Evolutionary conservation across 2,113 vertebrate genomes (phyloP).

Genomic region (Hassar affinis): DNA sequence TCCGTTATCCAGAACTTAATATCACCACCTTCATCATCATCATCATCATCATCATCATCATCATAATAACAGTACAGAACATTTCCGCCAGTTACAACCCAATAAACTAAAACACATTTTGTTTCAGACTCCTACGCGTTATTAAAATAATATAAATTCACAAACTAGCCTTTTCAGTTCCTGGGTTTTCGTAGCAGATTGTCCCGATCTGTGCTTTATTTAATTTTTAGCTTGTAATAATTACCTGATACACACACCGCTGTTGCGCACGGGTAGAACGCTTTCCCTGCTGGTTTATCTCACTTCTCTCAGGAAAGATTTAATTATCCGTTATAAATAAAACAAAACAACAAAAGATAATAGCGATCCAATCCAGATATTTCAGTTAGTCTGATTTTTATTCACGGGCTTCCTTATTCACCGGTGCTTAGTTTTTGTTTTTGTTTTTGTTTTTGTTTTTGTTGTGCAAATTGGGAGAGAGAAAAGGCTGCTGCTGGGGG

Average conservation of each 20-base stretch:
- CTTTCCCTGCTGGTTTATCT: background rate
- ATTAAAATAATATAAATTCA: background rate
- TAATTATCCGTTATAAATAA: background rate
- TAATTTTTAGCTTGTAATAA: background rate
- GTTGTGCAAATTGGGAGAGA: background rate
- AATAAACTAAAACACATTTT: background rate
- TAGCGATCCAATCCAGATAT: background rate
- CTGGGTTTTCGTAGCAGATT: background rate
- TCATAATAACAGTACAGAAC: background rate
- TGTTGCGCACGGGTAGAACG: background rate
- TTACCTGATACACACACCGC: background rate
- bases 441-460: background rate
- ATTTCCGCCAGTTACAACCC: background rate
- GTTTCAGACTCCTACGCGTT: background rate
- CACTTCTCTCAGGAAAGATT: background rate
- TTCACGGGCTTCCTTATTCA: background rate
- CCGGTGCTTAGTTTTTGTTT: background rate
- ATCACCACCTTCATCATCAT: background rate
- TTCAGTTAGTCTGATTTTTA: background rate
- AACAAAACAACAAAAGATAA: background rate
- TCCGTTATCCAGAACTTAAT: background rate
- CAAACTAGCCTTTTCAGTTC: background rate
- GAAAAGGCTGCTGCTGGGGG: too few relatives aligned
- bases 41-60: slow-evolving; percentile 6
- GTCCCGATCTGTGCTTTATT: background rate